Conservation (phyloP, 2,113 vertebrate species). For the Callorhinus ursinus region DNA sequence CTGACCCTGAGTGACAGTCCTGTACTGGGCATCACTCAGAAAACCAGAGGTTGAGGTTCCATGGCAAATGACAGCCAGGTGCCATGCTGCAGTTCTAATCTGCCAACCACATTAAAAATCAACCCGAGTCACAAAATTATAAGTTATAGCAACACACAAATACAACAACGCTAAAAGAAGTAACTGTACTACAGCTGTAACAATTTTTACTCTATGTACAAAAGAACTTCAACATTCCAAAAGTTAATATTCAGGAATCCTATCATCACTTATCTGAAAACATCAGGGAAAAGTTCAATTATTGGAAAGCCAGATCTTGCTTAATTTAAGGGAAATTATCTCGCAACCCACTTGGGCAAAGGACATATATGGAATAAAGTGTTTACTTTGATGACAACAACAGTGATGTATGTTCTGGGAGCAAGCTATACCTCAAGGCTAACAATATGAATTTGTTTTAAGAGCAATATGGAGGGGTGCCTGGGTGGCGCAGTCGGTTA, state of each 20-base stretch:
- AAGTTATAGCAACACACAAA: constrained; percentile 31
- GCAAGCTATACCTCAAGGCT: constrained; percentile 15
- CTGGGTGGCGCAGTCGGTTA: neutral
- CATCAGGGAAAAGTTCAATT: constrained; percentile 44
- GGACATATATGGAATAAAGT: neutral
- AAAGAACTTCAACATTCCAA: constrained; percentile 28
- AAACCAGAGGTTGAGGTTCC: neutral
- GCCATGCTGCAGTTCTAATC: neutral
- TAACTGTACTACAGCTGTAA: neutral
- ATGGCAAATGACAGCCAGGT: neutral
- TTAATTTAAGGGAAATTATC: constrained; percentile 48
- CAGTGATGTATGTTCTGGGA: neutral
- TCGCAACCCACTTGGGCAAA: constrained; percentile 38
- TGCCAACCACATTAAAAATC: constrained; percentile 13
- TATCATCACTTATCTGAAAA: constrained; percentile 32
- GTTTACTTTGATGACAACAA: constrained; percentile 12
- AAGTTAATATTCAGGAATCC: constrained; percentile 32
- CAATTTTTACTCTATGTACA: neutral
- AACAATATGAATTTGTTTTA: constrained; percentile 14
- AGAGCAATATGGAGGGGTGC: neutral
- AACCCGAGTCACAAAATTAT: constrained; percentile 23
- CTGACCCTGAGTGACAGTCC: neutral
- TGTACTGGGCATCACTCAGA: neutral
- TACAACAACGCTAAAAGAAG: constrained; percentile 25
- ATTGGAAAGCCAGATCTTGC: neutral